A percentile compares a stretch with the other conserved stretches of the same genome.
These are phyloP conservation scores for Drosophila rubida DNA, from an alignment of 2,888 invertebrate species.

Conservation along the genomic window DNA sequence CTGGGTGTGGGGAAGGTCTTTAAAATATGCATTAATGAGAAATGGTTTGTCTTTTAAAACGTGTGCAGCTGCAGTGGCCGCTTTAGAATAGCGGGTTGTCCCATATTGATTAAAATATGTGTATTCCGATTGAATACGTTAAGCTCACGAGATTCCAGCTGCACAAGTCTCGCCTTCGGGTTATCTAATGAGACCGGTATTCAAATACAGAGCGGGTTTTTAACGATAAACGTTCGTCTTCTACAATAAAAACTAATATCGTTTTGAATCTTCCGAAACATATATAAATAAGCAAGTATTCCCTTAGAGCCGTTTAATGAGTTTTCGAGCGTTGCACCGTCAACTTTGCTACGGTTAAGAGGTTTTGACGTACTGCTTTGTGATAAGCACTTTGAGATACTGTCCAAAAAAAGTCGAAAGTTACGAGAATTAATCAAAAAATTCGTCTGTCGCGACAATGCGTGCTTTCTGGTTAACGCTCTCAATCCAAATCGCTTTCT, in stretches of 20 bases:
- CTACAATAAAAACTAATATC: slow-evolving; percentile 6
- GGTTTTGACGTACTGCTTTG: slow-evolving; percentile 1
- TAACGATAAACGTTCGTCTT: slow-evolving; percentile 6
- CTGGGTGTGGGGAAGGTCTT: background rate
- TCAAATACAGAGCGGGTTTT: slow-evolving; percentile 29
- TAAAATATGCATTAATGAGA: background rate
- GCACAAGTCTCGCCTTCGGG: slow-evolving; percentile 6
- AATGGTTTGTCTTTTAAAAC: background rate
- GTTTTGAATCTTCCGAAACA: background rate
- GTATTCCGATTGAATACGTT: slow-evolving; percentile 16
- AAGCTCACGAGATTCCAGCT: background rate
- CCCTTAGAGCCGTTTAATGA: slow-evolving; percentile 54
- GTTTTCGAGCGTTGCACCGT: slow-evolving; percentile 37
- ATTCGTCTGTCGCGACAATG: slow-evolving; percentile 57
- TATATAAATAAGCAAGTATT: slow-evolving; percentile 59
- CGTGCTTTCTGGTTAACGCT: slow-evolving; percentile 57
- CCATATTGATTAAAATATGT: slow-evolving; percentile 7
- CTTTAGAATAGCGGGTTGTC: slow-evolving; percentile 9
- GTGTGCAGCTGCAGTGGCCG: slow-evolving; percentile 5
- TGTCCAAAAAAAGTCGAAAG: slow-evolving; percentile 39
- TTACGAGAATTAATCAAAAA: slow-evolving; percentile 38
- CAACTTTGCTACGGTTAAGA: slow-evolving; percentile 17
- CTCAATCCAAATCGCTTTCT: slow-evolving; percentile 52
- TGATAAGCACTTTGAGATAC: slow-evolving; percentile 12
- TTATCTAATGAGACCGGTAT: slow-evolving; percentile 34